Percentiles rank a stretch among this genome's conserved stretches.
phyloP scores from a whole-genome alignment of 2,888 invertebrate species.

The Scaptomyza cyrtandrae region DNA sequence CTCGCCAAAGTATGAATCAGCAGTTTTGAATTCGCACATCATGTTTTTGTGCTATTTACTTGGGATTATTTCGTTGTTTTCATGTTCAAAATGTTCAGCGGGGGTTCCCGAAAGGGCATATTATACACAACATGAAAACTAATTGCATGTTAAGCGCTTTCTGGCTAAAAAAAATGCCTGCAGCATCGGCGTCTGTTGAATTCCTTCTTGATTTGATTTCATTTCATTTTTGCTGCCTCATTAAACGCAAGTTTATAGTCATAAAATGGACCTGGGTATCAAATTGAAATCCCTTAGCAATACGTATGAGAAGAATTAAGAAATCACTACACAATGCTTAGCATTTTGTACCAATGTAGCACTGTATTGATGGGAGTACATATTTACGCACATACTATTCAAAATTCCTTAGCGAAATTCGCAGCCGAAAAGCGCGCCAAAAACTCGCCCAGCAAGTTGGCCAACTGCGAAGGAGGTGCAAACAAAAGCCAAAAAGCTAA shows the following conservation, averaged over 20 bases:
- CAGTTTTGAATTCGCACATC: background rate
- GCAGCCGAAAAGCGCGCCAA: slow-evolving; percentile 70
- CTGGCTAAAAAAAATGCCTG: slow-evolving; percentile 6
- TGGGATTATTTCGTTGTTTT: slow-evolving; percentile 37
- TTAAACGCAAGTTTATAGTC: slow-evolving; percentile 38
- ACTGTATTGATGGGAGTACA: background rate
- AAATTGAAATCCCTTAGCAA: background rate
- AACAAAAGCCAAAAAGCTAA: slow-evolving; percentile 51
- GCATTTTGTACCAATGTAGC: slow-evolving; percentile 4
- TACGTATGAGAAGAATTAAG: too few species aligned
- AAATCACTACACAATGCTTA: too few species aligned
- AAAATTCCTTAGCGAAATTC: slow-evolving; percentile 13
- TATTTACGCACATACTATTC: too few species aligned
- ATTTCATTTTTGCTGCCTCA: slow-evolving; percentile 67
- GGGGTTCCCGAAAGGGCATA: slow-evolving; percentile 8
- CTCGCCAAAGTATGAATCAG: too few species aligned
- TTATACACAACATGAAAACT: slow-evolving; percentile 30
- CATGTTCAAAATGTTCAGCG: slow-evolving; percentile 17
- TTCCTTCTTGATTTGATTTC: slow-evolving; percentile 44
- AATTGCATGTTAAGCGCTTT: slow-evolving; percentile 54
- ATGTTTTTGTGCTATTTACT: slow-evolving; percentile 14
- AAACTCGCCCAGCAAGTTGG: slow-evolving; percentile 62
- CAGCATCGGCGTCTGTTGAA: slow-evolving; percentile 12
- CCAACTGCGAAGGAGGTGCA: slow-evolving; percentile 30
- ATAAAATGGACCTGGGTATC: background rate